These are phyloP conservation scores for Motacilla tschutschensis DNA, from an alignment of 2,113 vertebrate genomes.

Conservation along the genomic window DNA sequence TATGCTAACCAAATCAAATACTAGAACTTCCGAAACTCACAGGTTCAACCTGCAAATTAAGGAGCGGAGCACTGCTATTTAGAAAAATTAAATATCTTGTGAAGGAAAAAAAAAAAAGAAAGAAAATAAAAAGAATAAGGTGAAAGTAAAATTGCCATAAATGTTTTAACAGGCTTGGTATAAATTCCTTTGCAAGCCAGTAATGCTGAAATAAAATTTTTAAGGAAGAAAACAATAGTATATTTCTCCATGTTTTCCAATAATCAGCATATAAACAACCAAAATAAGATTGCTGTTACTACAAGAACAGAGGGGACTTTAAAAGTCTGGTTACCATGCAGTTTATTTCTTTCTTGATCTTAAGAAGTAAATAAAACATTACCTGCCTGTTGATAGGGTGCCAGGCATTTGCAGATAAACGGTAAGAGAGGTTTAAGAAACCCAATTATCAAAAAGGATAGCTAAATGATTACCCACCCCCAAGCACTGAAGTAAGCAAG, in stretches of 20 bases:
- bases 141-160: background rate
- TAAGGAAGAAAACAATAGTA: background rate
- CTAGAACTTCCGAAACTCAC: background rate
- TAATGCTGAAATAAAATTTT: background rate
- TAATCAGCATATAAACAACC: background rate
- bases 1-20: background rate
- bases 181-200: background rate
- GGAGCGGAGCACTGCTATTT: background rate
- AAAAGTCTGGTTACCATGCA: background rate
- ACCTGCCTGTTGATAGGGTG: background rate
- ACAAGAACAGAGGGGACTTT: background rate
- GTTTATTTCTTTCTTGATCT: background rate
- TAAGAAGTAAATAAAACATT: background rate
- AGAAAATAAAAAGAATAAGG: background rate
- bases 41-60: background rate
- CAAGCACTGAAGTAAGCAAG: background rate
- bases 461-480: rapidly evolving
- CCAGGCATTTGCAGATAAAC: background rate
- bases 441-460: background rate
- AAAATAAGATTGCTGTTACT: background rate
- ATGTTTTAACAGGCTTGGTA: background rate
- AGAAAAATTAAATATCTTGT: background rate
- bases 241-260: background rate
- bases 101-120: background rate
- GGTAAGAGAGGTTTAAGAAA: background rate